A percentile compares a stretch with the other conserved stretches of the same genome.
Conservation (phyloP, 2,113 vertebrate genomes). For the Hipposideros armiger region DNA sequence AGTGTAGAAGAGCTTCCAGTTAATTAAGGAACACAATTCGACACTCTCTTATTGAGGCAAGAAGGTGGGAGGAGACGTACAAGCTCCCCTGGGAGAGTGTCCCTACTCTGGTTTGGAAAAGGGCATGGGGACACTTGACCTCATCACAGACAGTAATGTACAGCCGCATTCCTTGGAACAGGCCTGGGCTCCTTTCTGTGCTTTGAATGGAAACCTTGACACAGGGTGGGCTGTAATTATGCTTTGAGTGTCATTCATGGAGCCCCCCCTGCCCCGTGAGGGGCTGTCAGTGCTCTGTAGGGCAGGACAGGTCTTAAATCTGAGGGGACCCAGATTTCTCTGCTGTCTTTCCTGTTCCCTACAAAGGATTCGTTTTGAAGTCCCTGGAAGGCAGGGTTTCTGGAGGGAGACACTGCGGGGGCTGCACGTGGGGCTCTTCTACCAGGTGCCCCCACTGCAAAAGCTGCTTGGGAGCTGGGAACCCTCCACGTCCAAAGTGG, state of each 20-base stretch:
- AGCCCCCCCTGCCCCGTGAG: no score
- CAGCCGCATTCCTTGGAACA: background rate
- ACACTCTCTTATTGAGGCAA: background rate
- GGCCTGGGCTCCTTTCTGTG: background rate
- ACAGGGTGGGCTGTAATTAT: fast-evolving
- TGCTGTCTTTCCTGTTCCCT: background rate
- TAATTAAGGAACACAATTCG: background rate
- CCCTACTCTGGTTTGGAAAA: background rate
- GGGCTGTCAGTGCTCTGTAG: background rate
- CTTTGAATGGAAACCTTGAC: background rate
- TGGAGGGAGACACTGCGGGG: background rate
- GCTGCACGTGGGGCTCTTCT: background rate
- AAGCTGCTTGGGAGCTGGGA: background rate
- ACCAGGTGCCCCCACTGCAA: no score
- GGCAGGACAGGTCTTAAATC: background rate
- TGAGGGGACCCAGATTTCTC: background rate
- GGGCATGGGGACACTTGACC: background rate
- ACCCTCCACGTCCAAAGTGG: background rate
- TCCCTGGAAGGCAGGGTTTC: background rate
- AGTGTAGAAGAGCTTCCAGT: no score
- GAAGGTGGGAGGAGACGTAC: background rate
- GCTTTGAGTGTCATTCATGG: no score
- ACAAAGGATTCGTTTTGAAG: background rate
- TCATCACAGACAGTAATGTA: background rate
- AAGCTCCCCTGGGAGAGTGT: background rate